Evolutionary conservation across 2,888 invertebrate species (phyloP).

Genomic region (Chaetogeoica ovagalla): DNA sequence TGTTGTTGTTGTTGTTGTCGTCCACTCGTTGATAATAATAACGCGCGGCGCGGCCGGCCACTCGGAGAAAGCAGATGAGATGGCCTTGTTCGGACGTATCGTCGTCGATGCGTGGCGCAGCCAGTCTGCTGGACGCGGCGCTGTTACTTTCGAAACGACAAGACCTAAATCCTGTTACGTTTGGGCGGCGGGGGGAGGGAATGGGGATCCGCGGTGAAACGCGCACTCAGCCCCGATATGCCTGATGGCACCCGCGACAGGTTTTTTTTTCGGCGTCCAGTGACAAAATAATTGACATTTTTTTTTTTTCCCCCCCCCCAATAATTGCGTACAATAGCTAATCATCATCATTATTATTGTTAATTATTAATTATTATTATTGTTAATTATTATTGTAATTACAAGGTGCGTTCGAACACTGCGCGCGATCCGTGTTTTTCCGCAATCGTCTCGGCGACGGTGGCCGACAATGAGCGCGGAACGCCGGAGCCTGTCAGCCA

Average conservation of each 20-base stretch:
- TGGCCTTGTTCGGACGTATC: slow-evolving; percentile 48
- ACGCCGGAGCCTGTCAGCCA: slow-evolving; percentile 27
- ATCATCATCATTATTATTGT: no score
- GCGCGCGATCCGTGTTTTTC: no score
- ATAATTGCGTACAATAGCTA: no score
- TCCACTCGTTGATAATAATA: no score
- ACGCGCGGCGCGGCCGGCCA: background rate
- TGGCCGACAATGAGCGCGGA: slow-evolving; percentile 24
- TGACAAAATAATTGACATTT: slow-evolving; percentile 21
- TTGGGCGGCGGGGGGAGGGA: no score
- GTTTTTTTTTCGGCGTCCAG: slow-evolving; percentile 9
- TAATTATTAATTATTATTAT: no score
- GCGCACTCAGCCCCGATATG: background rate
- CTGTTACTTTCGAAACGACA: slow-evolving; percentile 47
- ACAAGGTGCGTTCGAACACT: no score
- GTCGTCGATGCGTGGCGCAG: background rate
- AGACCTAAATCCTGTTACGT: slow-evolving; percentile 25
- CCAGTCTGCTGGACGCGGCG: slow-evolving; percentile 20
- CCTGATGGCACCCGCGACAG: slow-evolving; percentile 4
- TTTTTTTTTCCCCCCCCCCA: background rate
- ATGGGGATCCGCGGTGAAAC: no score
- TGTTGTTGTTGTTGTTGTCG: background rate
- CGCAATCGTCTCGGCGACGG: background rate
- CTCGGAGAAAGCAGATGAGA: slow-evolving; percentile 40
- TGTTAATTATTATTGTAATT: no score